phyloP scores from a whole-genome alignment of 53 echinoderm and acorn worm species.

The Apostichopus leukothele region DNA sequence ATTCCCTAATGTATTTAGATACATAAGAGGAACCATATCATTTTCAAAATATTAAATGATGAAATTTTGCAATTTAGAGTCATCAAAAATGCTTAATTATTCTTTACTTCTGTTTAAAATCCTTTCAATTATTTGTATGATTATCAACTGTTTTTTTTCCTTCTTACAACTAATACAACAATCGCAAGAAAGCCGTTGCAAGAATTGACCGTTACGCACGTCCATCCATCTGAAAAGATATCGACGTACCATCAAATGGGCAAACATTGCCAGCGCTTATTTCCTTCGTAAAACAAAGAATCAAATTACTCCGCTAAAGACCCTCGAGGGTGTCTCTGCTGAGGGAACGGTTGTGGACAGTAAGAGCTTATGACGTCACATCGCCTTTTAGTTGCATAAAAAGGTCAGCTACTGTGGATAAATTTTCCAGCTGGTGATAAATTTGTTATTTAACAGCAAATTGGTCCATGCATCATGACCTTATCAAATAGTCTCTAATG shows the following conservation, averaged over 20 bases:
- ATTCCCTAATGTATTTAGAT: no score
- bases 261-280: neutral
- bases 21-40: no score
- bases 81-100: no score
- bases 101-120: no score
- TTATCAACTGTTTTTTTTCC: no score
- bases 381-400: neutral
- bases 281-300: neutral
- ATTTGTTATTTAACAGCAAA: neutral
- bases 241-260: neutral
- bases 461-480: neutral
- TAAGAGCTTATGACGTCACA: conserved; percentile 19
- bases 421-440: neutral
- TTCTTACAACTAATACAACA: no score
- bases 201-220: neutral
- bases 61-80: no score
- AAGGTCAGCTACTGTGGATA: neutral
- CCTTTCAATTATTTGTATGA: no score
- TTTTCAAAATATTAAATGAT: no score
- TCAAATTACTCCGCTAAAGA: conserved; percentile 23
- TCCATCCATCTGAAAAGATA: neutral
- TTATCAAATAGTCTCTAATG: no score
- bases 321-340: conserved; percentile 20
- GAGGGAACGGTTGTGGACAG: neutral
- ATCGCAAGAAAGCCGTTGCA: no score